Conservation (phyloP, 1,140 invertebrate genomes). For the Pygmarrhopalites habei region DNA sequence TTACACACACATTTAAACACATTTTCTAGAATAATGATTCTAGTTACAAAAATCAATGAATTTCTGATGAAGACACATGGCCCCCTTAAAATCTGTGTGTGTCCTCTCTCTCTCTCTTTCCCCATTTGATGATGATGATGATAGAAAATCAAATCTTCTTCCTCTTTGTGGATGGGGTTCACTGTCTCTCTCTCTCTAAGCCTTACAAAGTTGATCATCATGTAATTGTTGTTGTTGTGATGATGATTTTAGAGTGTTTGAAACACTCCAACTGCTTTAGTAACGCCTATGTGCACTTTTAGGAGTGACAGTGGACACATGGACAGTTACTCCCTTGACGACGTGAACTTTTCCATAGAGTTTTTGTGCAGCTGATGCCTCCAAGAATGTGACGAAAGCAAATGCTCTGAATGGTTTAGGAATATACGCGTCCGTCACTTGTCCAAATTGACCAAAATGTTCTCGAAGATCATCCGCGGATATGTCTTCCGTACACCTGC, state of each 20-base stretch:
- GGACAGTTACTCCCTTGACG: conserved; percentile 77
- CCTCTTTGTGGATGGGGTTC: conserved; percentile 41
- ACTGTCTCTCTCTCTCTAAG: conserved; percentile 8
- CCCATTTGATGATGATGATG: no score
- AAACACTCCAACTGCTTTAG: no score
- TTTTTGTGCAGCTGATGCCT: conserved; percentile 86
- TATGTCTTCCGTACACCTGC: conserved; percentile 86
- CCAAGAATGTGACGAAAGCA: conserved; percentile 91
- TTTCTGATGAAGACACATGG: no score
- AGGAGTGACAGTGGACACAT: conserved; percentile 90
- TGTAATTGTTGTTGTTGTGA: no score
- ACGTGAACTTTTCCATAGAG: conserved; percentile 96
- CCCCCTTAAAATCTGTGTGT: no score
- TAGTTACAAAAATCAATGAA: no score
- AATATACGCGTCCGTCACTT: conserved; percentile 84
- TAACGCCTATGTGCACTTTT: conserved; percentile 57
- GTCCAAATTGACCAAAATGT: conserved; percentile 47
- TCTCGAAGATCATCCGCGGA: conserved; percentile 77
- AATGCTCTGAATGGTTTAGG: conserved; percentile 91
- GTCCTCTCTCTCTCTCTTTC: no score
- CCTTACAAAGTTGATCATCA: no score
- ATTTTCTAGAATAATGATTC: no score
- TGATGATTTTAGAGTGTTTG: no score
- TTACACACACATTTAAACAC: no score
- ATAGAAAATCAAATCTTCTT: conserved; percentile 15